Conservation (phyloP, 2,113 vertebrate genomes). For the Rostratula benghalensis region DNA sequence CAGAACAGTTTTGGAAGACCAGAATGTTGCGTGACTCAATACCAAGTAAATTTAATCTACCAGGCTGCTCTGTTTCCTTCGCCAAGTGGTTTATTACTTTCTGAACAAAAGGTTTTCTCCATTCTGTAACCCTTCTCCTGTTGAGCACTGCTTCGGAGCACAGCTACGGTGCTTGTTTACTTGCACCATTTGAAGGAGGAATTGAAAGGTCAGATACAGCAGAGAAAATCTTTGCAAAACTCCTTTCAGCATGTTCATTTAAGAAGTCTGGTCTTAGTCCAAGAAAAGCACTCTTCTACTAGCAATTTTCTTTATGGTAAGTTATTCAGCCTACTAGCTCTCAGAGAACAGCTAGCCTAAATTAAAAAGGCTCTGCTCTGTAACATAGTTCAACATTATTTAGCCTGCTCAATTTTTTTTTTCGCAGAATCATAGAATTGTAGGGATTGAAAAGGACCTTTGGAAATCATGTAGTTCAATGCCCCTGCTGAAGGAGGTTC, state of each 20-base stretch:
- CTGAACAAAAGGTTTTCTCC: neutral
- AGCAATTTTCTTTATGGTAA: neutral
- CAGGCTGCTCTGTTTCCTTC: neutral
- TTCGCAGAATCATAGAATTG: too few relatives aligned
- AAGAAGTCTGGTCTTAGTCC: neutral
- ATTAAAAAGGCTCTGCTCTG: neutral
- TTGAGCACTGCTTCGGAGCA: neutral
- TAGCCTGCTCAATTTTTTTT: neutral
- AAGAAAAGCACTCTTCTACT: neutral
- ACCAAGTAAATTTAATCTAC: neutral
- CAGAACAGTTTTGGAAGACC: neutral
- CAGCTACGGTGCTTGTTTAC: neutral
- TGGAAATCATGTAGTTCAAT: too few relatives aligned
- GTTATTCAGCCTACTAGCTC: neutral
- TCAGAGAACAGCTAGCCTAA: neutral
- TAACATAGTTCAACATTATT: neutral
- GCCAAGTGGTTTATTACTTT: neutral
- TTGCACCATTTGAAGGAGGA: neutral
- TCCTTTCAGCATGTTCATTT: neutral
- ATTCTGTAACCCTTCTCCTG: neutral
- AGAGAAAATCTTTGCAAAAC: neutral
- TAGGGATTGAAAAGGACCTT: too few relatives aligned
- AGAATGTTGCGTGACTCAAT: neutral
- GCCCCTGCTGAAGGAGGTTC: too few relatives aligned
- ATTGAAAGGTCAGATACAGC: neutral